A percentile compares a stretch with the other conserved stretches of the same genome.
phyloP scores from a whole-genome alignment of 2,797 vertebrate species.

The Anguilla pacifica region DNA sequence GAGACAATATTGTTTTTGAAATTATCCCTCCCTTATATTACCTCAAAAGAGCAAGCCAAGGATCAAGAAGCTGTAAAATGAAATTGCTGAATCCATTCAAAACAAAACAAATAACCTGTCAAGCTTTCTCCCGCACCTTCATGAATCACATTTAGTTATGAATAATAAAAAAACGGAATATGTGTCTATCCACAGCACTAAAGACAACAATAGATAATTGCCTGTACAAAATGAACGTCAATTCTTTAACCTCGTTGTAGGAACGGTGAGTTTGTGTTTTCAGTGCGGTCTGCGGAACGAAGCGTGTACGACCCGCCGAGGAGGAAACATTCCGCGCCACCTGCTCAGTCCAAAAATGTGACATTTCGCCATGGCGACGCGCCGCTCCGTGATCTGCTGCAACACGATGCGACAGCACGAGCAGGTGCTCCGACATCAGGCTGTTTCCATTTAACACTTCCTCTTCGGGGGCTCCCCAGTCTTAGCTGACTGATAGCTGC shows the following conservation, averaged over 20 bases:
- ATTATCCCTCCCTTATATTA: background rate
- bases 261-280: background rate
- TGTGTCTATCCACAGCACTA: background rate
- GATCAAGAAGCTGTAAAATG: background rate
- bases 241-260: background rate
- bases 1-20: background rate
- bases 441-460: constrained; percentile 48
- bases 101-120: background rate
- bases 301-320: background rate
- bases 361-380: background rate
- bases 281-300: background rate
- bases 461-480: constrained; percentile 31
- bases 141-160: constrained; percentile 15
- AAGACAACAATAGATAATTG: background rate
- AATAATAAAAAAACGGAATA: background rate
- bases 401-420: constrained; percentile 38
- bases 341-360: background rate
- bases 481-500: background rate
- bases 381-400: background rate
- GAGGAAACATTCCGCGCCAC: background rate
- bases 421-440: constrained; percentile 45
- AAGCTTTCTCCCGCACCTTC: background rate
- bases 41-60: background rate
- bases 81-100: constrained; percentile 17
- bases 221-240: background rate